Base-by-base conservation (phyloP, 2,888 invertebrate genomes). In the Pheosia gnoma region DNA sequence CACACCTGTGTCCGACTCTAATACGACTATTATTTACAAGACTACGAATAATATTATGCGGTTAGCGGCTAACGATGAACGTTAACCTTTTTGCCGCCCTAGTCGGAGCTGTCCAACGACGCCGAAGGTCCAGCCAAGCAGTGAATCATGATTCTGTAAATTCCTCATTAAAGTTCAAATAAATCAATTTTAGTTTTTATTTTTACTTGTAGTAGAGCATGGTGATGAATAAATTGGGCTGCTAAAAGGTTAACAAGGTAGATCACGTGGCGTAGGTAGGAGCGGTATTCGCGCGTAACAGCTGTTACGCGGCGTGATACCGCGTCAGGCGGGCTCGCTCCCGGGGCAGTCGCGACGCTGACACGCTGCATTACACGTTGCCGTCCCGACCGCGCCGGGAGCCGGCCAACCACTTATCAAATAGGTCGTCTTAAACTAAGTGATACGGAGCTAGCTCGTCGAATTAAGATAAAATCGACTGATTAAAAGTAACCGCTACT, bases 391-490 rank as follows among this genome's bases (percentile, higher is more conserved):
- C 72, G 54, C 68, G 62, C 43, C 55, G 56, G 61, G 66, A 66
- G 49, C 45, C 7, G 60, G 61, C 59, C 37, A 53, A 13, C 55
- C 49, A 5, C 25, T 3, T 13, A 39, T 39, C 25, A 58, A 25
- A 25, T 51, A 51, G 25, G 11, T 25, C 51, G 25, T 25, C 25
- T 25, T 25, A 25, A 8, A 25, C 25, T n/a, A 38, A 37, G 75
- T 72, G 69, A 67, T 68, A 66, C 67, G 61, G 65, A 67, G 65
- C 61, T 77, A 75, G 62, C 67, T 71, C 66, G 80, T 77, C 76
- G 73, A 77, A 75, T 72, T 78, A 76, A 75, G 74, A 63, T 57
- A 72, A 70, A 78, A 78, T 81, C 80, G 83, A 83, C 83, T 83
- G 83, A 83, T 79, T 81, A 82, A 76, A 70, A 61, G 61, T 80